Conservation (phyloP, 1,140 invertebrate genomes). For the Orussus abietinus region DNA sequence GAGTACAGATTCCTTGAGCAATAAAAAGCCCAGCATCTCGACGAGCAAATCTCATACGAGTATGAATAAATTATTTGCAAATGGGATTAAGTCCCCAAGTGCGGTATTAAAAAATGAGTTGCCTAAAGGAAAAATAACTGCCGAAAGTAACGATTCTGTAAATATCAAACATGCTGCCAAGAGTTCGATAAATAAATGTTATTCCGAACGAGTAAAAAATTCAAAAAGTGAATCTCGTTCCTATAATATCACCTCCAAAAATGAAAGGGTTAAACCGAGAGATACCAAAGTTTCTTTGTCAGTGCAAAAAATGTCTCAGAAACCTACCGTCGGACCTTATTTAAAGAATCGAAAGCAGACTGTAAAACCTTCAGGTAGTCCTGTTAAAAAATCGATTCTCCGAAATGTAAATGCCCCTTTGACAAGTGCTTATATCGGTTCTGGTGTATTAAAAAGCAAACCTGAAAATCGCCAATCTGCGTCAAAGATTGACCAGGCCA, state of each 20-base stretch:
- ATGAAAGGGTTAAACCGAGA: neutral
- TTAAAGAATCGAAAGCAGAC: neutral
- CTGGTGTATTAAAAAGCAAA: constrained; percentile 6
- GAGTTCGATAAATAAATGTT: neutral
- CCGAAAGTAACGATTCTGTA: neutral
- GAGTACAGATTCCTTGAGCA: too few species aligned
- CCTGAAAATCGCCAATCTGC: neutral
- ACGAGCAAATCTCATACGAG: too few species aligned
- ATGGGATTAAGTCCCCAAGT: too few species aligned
- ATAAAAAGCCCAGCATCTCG: too few species aligned
- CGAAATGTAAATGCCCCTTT: constrained; percentile 5
- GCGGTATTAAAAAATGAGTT: too few species aligned
- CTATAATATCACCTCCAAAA: neutral
- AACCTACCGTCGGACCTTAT: neutral
- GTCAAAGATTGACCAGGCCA: neutral
- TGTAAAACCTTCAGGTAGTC: constrained; percentile 1
- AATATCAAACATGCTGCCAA: neutral
- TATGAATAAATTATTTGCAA: too few species aligned
- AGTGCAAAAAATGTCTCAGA: neutral
- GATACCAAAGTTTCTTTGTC: neutral
- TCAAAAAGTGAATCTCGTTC: constrained; percentile 1
- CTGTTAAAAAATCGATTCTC: constrained; percentile 12
- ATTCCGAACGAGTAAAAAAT: neutral
- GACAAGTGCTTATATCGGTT: constrained; percentile 16
- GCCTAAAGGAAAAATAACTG: too few species aligned